Base-by-base conservation (phyloP, 2,113 vertebrate species). In the Platycercus adscitus region DNA sequence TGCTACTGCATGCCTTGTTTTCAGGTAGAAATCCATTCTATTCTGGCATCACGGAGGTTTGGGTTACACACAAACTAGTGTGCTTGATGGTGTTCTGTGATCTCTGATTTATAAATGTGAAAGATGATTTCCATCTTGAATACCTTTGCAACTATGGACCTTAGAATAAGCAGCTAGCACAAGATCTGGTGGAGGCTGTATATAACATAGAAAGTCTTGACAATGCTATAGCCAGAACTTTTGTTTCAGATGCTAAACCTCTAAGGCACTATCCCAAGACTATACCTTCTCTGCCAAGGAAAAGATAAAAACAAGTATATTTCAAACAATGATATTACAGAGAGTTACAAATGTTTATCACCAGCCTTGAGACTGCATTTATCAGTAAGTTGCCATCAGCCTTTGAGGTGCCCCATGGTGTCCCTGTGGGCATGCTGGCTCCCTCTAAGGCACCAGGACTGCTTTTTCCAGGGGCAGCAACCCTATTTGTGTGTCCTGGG, bases 281-380 rank as follows among this genome's bases (percentile, higher is more conserved):
- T 80, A 20, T 28, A 94, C 20, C 47, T 88, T 82, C 37, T 29
- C 70, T 91, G 75, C 23, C 71, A 89, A 82, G 44, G 23, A 96
- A 95, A 93, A 88, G 49, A 72, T 88, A 76, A 91, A 89, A 50
- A 3, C 50, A 71, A 81, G 47, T 24, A 17, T 71, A 85, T 85
- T 93, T 89, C 84, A 58, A 94, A 75, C 16, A 86, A 41, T 23
- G 81, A 39, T 72, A 50, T n/a, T 92, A 81, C 28, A 81, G 39
- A 83, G 35, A 50, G 60, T 75, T 55, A 64, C 26, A 91, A 91
- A 81, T 69, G 31, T 88, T 93, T 95, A 88, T 66, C 68, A 90
- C 60, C 52, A 83, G 13, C 80, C 55, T 90, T 31, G 68, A 81
- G 60, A 78, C 11, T 92, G 60, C 49, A 63, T 90, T 83, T 86